These are phyloP conservation scores for Reinhardtius hippoglossoides DNA, from an alignment of 2,113 vertebrate species.

Conservation along the genomic window DNA sequence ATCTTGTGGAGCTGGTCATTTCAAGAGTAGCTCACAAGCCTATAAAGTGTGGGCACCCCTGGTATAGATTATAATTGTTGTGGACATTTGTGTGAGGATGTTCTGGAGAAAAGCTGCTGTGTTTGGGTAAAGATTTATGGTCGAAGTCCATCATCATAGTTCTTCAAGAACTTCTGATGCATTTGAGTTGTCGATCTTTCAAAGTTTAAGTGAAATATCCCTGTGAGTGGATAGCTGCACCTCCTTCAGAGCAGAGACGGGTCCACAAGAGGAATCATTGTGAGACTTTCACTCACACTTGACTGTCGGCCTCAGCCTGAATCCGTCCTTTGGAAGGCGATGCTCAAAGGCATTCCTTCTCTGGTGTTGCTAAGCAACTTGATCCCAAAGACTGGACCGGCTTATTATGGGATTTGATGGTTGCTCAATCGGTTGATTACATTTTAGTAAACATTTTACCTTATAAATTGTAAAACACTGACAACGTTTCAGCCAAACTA, in stretches of 20 bases:
- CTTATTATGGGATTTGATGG: conserved; percentile 43
- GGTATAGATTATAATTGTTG: too few relatives aligned
- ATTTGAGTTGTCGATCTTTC: not conserved
- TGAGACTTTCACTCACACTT: conserved; percentile 14
- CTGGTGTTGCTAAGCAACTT: conserved; percentile 45
- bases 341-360: conserved; percentile 62
- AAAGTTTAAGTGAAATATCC: not conserved
- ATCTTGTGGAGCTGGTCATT: too few relatives aligned
- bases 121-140: not conserved
- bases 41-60: too few relatives aligned
- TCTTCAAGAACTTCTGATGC: not conserved
- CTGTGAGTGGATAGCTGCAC: not conserved
- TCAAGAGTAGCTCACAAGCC: too few relatives aligned
- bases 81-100: not conserved
- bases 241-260: not conserved
- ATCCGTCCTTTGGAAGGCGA: conserved; percentile 5
- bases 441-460: not conserved
- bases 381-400: conserved; percentile 26
- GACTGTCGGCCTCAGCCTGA: conserved; percentile 13
- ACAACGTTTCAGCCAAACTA: not conserved
- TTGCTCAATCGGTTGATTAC: not conserved
- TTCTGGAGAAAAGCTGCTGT: not conserved
- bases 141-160: not conserved
- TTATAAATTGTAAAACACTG: not conserved
- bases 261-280: conserved; percentile 5